These are phyloP conservation scores for Rostratula benghalensis DNA, from an alignment of 2,113 vertebrate species.

Conservation along the genomic window DNA sequence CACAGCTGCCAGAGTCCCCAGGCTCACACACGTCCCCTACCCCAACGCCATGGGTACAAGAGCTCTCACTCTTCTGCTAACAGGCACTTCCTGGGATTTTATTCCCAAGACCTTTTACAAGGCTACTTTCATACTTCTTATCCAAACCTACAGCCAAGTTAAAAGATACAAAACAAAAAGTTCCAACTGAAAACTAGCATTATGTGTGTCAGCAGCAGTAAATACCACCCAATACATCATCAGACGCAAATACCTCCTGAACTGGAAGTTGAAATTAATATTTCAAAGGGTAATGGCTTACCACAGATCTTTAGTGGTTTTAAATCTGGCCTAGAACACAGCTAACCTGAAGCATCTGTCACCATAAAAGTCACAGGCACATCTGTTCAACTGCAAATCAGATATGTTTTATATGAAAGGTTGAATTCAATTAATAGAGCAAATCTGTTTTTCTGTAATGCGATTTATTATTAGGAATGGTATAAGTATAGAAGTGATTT, in stretches of 20 bases:
- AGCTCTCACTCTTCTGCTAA: background rate
- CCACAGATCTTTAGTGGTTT: background rate
- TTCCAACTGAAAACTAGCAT: background rate
- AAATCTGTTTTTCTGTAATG: background rate
- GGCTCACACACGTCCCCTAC: background rate
- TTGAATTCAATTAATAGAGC: background rate
- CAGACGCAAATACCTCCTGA: background rate
- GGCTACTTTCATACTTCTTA: background rate
- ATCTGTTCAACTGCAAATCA: background rate
- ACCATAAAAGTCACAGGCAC: background rate
- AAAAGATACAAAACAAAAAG: background rate
- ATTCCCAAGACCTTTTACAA: background rate
- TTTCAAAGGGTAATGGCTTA: background rate
- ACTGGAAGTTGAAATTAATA: background rate
- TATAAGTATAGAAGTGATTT: background rate
- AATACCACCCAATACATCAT: background rate
- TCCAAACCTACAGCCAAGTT: background rate
- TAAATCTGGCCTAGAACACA: background rate
- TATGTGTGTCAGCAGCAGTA: background rate
- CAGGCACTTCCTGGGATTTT: background rate
- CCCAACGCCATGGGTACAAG: background rate
- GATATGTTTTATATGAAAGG: background rate
- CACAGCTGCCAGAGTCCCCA: background rate
- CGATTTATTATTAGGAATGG: background rate
- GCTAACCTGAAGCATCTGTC: background rate